Conservation (phyloP, 2,797 vertebrate genomes). For the Benthosema pterotum region DNA sequence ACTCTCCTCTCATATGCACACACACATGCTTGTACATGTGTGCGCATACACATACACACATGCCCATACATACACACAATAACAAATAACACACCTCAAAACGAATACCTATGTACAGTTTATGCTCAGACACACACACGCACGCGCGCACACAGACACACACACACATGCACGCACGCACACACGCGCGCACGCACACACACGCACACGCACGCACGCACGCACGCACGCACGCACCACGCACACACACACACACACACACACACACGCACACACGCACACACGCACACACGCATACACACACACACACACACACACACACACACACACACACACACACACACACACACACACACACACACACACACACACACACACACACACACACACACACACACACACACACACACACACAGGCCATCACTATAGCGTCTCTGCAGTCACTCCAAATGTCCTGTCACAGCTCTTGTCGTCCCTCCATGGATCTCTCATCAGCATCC, state of each 20-base stretch:
- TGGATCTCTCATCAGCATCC: constrained; percentile 72
- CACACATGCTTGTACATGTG: constrained; percentile 13
- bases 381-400: not conserved
- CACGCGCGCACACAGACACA: not conserved
- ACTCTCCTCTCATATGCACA: too few species aligned
- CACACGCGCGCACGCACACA: too few species aligned
- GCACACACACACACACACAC: not conserved
- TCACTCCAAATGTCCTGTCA: constrained; percentile 57
- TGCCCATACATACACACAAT: too few species aligned
- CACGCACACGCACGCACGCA: constrained; percentile 20
- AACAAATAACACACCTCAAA: constrained; percentile 24
- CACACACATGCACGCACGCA: constrained; percentile 13
- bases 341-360: constrained; percentile 2
- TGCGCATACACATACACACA: constrained; percentile 25
- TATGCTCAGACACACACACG: not conserved
- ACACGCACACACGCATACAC: not conserved
- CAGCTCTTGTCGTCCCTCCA: constrained; percentile 61
- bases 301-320: not conserved
- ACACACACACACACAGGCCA: not conserved
- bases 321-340: not conserved
- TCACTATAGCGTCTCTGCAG: constrained; percentile 39
- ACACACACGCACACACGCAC: not conserved
- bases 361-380: not conserved
- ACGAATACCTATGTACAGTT: constrained; percentile 1
- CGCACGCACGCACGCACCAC: constrained; percentile 29